Conservation (phyloP, 2,797 vertebrate genomes). For the Trachops cirrhosus region DNA sequence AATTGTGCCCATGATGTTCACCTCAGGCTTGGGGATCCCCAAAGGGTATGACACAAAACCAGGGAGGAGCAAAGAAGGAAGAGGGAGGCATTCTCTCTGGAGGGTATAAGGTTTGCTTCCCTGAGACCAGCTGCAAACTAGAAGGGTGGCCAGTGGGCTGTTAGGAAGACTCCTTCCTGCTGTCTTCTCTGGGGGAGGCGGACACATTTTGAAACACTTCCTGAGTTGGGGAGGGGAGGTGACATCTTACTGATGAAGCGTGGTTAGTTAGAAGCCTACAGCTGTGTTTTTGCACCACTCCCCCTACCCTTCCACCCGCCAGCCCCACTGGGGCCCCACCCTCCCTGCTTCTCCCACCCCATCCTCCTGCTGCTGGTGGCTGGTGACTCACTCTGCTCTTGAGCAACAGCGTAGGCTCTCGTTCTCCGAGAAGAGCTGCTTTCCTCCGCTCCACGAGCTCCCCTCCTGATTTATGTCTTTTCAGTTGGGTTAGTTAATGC, state of each 20-base stretch:
- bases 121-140: not conserved
- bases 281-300: conserved; percentile 21
- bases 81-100: not conserved
- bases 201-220: conserved; percentile 8
- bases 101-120: not conserved
- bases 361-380: not conserved
- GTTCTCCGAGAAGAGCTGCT: not conserved
- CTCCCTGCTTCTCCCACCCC: not conserved
- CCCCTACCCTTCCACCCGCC: not conserved
- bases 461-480: conserved; percentile 68
- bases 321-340: not conserved
- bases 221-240: not conserved
- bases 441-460: not conserved
- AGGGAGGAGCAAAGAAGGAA: not conserved
- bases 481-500: conserved; percentile 65
- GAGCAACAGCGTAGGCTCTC: conserved; percentile 3
- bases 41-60: not conserved
- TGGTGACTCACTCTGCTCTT: conserved; percentile 67
- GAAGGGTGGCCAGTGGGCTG: not conserved
- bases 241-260: conserved; percentile 23
- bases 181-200: not conserved
- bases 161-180: conserved; percentile 21
- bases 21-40: not conserved
- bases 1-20: not conserved
- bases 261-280: conserved; percentile 6